Base-by-base conservation (phyloP, 2,888 invertebrate species). In the Nomada goodeniana region DNA sequence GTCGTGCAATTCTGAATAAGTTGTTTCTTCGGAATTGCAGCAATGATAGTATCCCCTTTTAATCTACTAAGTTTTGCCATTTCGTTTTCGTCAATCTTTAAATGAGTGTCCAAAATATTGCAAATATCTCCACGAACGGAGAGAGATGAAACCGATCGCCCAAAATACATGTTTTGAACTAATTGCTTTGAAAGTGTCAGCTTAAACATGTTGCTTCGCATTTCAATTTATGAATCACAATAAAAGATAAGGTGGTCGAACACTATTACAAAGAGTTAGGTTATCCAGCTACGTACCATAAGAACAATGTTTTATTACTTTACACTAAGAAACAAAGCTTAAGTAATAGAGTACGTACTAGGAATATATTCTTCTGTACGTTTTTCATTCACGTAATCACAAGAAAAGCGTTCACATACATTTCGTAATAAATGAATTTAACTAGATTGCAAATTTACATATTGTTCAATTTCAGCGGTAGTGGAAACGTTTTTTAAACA, bases 151-250 rank as follows among this genome's bases (percentile, higher is more conserved):
- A 5, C 15, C 26, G 53, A 52, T 29, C 15, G 23, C n/a, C 13
- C 11, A 0, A 1, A 5, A 10, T 11, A 44, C 36, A 20, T 52
- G 36, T 36, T 11, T n/a, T 55, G 2, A 23, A 0, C 0, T 7
- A 50, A 23, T 44, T 9, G 20, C 10, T 11, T 60, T 60, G 11
- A 9, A 20, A 29, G 26, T 1, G 29, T 26, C 4, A 26, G n/a
- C 10, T 10, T 63, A 29, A 79, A 23, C 80, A 80, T 80, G 20
- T 36, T 55, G 1, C 11, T 18, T n/a, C 36, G 78, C 18, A n/a
- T 61, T 20, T n/a, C 29, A 1, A 11, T 42, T 47, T 0, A 36
- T 36, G 5, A 20, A 47, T 20, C 3, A 0, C 50, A 52, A 0
- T 10, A 20, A 36, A 13, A 10, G 13, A 3, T 2, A 23, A 52